Evolutionary conservation across 2,113 vertebrate species (phyloP).

Genomic region (Vidua macroura): DNA sequence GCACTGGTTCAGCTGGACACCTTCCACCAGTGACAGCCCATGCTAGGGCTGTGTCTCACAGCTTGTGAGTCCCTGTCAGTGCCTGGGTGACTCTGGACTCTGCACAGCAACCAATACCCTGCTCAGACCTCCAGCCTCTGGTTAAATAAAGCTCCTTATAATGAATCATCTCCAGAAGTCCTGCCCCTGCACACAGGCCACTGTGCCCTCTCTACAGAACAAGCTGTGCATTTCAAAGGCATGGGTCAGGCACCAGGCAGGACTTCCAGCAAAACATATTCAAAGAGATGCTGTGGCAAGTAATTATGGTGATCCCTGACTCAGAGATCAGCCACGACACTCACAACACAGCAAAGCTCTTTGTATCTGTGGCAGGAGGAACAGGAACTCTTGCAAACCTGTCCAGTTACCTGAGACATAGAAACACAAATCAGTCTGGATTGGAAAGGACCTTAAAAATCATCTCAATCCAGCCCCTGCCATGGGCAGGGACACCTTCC

Average conservation of each 20-base stretch:
- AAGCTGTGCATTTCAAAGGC: neutral
- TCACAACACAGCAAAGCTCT: neutral
- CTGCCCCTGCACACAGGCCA: neutral
- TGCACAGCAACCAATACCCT: neutral
- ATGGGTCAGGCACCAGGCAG: neutral
- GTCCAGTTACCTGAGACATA: neutral
- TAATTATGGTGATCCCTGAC: neutral
- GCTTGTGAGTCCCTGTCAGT: neutral
- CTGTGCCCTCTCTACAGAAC: neutral
- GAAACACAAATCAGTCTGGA: neutral
- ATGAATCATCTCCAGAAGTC: neutral
- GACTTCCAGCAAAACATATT: neutral
- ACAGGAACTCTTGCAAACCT: neutral
- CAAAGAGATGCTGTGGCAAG: neutral
- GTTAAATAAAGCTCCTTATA: slow-evolving; percentile 5
- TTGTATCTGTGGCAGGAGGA: neutral
- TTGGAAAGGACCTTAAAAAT: neutral
- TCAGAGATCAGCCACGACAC: neutral
- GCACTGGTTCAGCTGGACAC: slow-evolving; percentile 16
- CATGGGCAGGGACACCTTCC: neutral
- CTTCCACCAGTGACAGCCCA: neutral
- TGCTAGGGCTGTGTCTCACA: neutral
- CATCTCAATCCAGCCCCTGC: neutral
- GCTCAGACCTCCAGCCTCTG: neutral
- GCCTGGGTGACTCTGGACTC: neutral